A percentile compares a stretch with the other conserved stretches of the same genome.
These are phyloP conservation scores for Rousettus leschenaultii DNA, from an alignment of 2,113 vertebrate genomes.

Conservation along the genomic window DNA sequence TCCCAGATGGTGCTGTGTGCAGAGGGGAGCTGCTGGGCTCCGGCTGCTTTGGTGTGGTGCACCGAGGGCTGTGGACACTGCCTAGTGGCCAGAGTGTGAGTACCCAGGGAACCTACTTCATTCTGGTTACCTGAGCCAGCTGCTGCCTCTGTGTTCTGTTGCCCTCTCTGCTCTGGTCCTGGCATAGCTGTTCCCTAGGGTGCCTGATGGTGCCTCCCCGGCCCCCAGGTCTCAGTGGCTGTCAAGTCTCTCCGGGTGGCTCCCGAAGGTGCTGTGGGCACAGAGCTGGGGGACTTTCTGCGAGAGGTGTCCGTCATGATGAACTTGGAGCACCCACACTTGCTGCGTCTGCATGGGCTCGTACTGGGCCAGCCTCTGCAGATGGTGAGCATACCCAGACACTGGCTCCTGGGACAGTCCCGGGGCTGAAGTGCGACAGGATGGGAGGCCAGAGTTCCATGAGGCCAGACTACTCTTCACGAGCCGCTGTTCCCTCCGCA, in stretches of 20 bases:
- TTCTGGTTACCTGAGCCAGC: neutral
- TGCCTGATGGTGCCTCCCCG: neutral
- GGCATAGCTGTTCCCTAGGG: neutral
- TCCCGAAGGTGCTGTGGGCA: slow-evolving; percentile 55
- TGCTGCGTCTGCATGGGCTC: slow-evolving; percentile 90
- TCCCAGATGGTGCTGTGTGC: slow-evolving; percentile 87
- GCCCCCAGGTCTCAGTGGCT: slow-evolving; percentile 85
- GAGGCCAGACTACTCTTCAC: neutral
- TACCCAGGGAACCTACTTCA: neutral
- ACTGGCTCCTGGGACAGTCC: neutral
- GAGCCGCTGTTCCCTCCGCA: slow-evolving; percentile 9
- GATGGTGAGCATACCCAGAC: slow-evolving; percentile 82
- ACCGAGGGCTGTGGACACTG: slow-evolving; percentile 86
- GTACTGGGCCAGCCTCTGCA: slow-evolving; percentile 91
- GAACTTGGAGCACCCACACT: slow-evolving; percentile 89
- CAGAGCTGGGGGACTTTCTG: slow-evolving; percentile 88
- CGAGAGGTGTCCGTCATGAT: slow-evolving; percentile 91
- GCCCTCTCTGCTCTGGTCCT: neutral
- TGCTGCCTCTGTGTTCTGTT: neutral
- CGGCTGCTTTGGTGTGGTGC: slow-evolving; percentile 91
- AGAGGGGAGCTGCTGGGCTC: slow-evolving; percentile 87
- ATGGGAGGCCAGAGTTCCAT: neutral
- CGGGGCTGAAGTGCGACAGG: neutral
- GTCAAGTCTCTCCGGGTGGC: slow-evolving; percentile 88
- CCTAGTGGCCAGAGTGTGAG: slow-evolving; percentile 86